Evolutionary conservation across 1,140 invertebrate genomes (phyloP).

Genomic region (Drosophila rhopaloa): DNA sequence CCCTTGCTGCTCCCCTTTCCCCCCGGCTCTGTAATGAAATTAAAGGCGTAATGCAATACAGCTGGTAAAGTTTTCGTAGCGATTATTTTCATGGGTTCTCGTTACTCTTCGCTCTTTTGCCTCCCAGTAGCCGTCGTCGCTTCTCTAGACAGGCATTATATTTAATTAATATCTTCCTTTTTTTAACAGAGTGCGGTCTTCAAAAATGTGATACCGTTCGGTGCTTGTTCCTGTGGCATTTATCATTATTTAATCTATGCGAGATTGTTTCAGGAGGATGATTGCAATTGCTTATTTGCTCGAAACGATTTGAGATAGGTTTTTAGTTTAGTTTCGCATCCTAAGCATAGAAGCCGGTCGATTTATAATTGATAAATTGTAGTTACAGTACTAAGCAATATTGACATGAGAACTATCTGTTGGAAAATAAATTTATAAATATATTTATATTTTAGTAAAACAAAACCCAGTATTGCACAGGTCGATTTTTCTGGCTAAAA

Average conservation of each 20-base stretch:
- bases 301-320: no score
- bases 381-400: no score
- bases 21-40: constrained; percentile 66
- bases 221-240: background rate
- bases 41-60: constrained; percentile 82
- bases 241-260: background rate
- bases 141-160: constrained; percentile 62
- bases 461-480: no score
- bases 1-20: constrained; percentile 16
- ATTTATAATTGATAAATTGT: no score
- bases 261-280: background rate
- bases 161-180: constrained; percentile 66
- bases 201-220: constrained; percentile 2
- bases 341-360: no score
- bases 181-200: constrained; percentile 12
- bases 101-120: constrained; percentile 35
- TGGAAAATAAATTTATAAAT: no score
- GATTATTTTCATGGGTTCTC: constrained; percentile 68
- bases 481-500: no score
- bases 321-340: no score
- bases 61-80: constrained; percentile 76
- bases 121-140: constrained; percentile 29
- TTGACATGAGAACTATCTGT: no score
- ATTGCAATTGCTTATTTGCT: background rate
- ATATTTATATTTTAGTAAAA: no score